A percentile compares a stretch with the other conserved stretches of the same genome.
phyloP scores from a whole-genome alignment of 2,888 invertebrate genomes.

The Muschampia plurimacula region DNA sequence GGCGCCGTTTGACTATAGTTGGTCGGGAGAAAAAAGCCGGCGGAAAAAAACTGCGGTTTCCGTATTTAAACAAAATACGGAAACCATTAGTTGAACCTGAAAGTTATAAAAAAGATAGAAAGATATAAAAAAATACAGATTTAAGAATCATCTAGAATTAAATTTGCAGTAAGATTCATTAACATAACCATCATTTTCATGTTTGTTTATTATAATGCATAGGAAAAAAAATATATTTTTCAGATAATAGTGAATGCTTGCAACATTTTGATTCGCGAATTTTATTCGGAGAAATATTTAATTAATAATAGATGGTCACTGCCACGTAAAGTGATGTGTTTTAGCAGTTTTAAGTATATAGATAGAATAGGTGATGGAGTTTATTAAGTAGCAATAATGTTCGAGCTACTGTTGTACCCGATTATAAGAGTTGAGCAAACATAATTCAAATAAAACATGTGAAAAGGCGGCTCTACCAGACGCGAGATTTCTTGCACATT shows the following conservation, averaged over 20 bases:
- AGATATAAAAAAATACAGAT: not conserved
- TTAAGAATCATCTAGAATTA: not conserved
- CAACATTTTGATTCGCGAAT: slow-evolving; percentile 17
- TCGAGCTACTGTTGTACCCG: slow-evolving; percentile 14
- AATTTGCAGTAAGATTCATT: not conserved
- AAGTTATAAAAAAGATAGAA: not conserved
- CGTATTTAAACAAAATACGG: too few species aligned
- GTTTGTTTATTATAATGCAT: not conserved
- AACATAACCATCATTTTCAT: not conserved
- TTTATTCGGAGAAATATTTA: slow-evolving; percentile 19
- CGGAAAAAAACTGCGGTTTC: too few species aligned
- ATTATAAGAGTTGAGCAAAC: not conserved
- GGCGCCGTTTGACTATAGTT: too few species aligned
- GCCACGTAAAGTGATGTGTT: slow-evolving; percentile 33
- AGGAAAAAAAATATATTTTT: slow-evolving; percentile 30
- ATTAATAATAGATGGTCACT: slow-evolving; percentile 26
- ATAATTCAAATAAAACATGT: not conserved
- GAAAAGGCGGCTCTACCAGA: not conserved
- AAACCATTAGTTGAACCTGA: not conserved
- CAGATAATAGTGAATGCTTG: slow-evolving; percentile 29
- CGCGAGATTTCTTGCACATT: too few species aligned
- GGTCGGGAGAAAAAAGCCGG: too few species aligned
- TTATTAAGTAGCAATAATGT: slow-evolving; percentile 16
- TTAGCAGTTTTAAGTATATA: slow-evolving; percentile 18
- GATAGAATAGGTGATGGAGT: slow-evolving; percentile 3